A percentile compares a stretch with the other conserved stretches of the same genome.
phyloP scores from a whole-genome alignment of 1,140 invertebrate genomes.

The Ceratina australensis region DNA sequence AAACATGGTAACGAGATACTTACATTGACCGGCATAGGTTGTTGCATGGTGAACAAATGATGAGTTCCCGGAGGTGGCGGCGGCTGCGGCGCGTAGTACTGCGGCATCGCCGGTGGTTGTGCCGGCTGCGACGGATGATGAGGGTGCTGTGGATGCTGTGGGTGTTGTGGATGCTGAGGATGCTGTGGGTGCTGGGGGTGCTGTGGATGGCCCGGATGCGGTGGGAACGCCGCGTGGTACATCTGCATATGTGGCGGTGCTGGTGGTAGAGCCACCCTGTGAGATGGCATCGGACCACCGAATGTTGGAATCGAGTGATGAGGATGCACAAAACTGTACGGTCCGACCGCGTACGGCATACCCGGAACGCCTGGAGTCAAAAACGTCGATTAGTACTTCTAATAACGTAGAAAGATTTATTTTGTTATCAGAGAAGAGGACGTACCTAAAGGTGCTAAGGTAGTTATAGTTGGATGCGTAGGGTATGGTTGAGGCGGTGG shows the following conservation, averaged over 20 bases:
- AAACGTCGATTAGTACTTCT: too few species aligned
- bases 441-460: constrained; percentile 77
- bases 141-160: constrained; percentile 73
- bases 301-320: constrained; percentile 79
- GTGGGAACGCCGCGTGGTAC: constrained; percentile 78
- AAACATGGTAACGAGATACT: constrained; percentile 9
- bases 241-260: constrained; percentile 81
- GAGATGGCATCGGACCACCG: constrained; percentile 80
- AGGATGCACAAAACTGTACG: constrained; percentile 81
- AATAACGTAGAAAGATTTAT: too few species aligned
- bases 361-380: constrained; percentile 73
- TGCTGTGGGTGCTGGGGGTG: constrained; percentile 71
- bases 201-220: constrained; percentile 74
- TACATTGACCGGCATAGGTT: constrained; percentile 76
- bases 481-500: constrained; percentile 81
- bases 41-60: constrained; percentile 78
- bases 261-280: constrained; percentile 80
- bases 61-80: constrained; percentile 75
- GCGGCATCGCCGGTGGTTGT: constrained; percentile 75
- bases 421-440: background rate
- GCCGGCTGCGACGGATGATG: constrained; percentile 71
- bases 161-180: constrained; percentile 74
- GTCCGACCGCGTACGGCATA: constrained; percentile 82
- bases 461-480: constrained; percentile 78
- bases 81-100: constrained; percentile 75